Evolutionary conservation across 2,113 vertebrate genomes (phyloP).

Genomic region (Dolichallabes microphthalmus): DNA sequence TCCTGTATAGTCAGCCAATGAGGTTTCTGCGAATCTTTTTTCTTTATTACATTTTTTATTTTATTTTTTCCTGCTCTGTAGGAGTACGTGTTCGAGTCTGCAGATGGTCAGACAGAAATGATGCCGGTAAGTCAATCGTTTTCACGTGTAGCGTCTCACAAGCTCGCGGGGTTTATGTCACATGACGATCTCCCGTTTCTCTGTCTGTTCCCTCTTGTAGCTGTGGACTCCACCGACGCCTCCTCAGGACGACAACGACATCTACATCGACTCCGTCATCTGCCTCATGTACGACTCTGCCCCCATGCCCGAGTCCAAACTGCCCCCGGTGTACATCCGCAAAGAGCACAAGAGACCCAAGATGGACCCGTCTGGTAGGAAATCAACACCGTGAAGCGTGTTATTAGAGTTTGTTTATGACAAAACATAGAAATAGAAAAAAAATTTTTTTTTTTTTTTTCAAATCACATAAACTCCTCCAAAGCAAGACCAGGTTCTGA

Average conservation of each 20-base stretch:
- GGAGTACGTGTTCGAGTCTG: slow-evolving; percentile 87
- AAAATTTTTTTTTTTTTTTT: neutral
- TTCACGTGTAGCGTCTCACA: neutral
- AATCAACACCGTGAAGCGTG: too few species aligned
- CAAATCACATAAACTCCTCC: too few species aligned
- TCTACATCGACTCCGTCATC: slow-evolving; percentile 91
- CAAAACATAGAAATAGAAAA: neutral
- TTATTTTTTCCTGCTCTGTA: slow-evolving; percentile 54
- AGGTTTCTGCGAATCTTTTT: neutral
- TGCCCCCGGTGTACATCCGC: slow-evolving; percentile 86
- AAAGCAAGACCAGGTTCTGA: too few species aligned
- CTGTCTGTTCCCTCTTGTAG: slow-evolving; percentile 61
- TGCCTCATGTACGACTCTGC: slow-evolving; percentile 89
- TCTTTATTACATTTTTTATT: slow-evolving; percentile 2
- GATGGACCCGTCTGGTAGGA: slow-evolving; percentile 82
- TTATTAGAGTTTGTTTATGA: neutral
- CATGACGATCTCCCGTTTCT: neutral
- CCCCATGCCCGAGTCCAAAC: slow-evolving; percentile 85
- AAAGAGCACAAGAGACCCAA: slow-evolving; percentile 89
- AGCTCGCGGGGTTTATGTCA: neutral
- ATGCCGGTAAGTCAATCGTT: slow-evolving; percentile 79
- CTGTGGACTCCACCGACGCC: slow-evolving; percentile 93
- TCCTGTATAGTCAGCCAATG: neutral
- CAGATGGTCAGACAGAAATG: slow-evolving; percentile 86
- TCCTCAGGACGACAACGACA: slow-evolving; percentile 91